Percentiles rank a stretch among this genome's conserved stretches.
These are phyloP conservation scores for Fregetta grallaria DNA, from an alignment of 2,113 vertebrate species.

Conservation along the genomic window DNA sequence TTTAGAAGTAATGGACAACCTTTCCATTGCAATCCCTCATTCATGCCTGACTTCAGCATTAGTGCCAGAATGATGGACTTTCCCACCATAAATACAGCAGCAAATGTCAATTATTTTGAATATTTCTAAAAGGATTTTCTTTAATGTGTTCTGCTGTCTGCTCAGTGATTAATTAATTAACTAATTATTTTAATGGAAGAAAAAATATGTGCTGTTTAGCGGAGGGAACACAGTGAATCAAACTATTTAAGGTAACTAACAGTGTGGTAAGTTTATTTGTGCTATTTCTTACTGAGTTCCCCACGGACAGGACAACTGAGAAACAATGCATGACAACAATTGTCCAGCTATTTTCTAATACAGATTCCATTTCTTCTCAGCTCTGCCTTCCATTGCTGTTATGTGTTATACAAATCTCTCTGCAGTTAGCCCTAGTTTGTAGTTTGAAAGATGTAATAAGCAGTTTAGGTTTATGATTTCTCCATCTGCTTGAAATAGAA, in stretches of 20 bases:
- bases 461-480: conserved; percentile 67
- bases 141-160: neutral
- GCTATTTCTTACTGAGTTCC: neutral
- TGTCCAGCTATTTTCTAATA: neutral
- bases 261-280: neutral
- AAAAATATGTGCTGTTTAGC: neutral
- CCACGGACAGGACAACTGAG: neutral
- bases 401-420: conserved; percentile 36
- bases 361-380: neutral
- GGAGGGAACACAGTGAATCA: neutral
- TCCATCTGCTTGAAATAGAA: conserved; percentile 43
- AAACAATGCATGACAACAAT: neutral
- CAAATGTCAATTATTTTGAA: neutral
- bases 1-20: neutral
- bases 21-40: neutral
- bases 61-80: neutral
- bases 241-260: neutral
- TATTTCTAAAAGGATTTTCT: neutral
- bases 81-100: neutral
- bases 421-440: conserved; percentile 17
- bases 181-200: neutral
- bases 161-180: neutral
- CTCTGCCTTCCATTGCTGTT: conserved; percentile 18
- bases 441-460: conserved; percentile 62
- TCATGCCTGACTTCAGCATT: neutral